Conservation (phyloP, 2,888 invertebrate genomes). For the Tolmerus cingulatus region DNA sequence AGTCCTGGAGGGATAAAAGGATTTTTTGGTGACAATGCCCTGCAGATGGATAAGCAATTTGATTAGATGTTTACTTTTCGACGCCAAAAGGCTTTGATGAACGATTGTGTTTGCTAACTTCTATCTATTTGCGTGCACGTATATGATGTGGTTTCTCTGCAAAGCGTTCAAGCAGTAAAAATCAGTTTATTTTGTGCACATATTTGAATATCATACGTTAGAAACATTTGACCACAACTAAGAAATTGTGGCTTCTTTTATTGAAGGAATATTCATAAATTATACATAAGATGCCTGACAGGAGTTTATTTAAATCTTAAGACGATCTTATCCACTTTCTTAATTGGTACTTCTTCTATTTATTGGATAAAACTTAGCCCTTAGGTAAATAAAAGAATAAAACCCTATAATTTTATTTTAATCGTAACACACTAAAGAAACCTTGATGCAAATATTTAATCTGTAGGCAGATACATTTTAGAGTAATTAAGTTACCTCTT, state of each 20-base stretch:
- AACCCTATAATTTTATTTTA: neutral
- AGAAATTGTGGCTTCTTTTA: no score
- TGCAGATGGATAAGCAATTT: neutral
- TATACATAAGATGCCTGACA: no score
- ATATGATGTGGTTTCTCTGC: neutral
- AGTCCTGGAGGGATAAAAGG: neutral
- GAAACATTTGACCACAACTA: no score
- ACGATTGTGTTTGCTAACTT: neutral
- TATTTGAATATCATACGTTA: no score
- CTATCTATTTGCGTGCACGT: neutral
- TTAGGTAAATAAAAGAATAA: no score
- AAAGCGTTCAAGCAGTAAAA: neutral
- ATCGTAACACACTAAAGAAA: neutral
- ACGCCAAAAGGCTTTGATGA: neutral
- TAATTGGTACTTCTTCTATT: no score
- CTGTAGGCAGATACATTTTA: neutral
- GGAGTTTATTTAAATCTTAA: no score
- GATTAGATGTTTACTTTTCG: neutral
- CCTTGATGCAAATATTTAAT: neutral
- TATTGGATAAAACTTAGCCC: no score
- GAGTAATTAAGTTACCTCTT: constrained; percentile 52
- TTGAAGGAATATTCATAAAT: no score
- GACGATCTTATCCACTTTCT: no score
- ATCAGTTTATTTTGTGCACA: neutral
- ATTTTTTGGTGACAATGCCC: neutral